Percentiles rank a stretch among this genome's conserved stretches.
phyloP scores from a whole-genome alignment of 2,888 invertebrate species.

The Drosophila siamana region DNA sequence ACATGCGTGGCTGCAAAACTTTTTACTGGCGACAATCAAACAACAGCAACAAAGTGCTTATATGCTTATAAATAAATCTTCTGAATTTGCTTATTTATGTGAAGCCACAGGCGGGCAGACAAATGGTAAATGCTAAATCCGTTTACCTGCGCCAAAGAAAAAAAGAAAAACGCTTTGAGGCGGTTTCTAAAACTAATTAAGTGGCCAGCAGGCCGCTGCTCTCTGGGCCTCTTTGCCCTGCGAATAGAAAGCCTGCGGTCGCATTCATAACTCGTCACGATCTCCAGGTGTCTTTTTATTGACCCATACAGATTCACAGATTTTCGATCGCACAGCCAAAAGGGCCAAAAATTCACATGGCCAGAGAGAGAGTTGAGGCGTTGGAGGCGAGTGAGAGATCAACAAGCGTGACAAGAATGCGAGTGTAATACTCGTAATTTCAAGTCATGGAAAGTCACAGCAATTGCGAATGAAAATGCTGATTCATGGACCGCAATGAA shows the following conservation, averaged over 20 bases:
- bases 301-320: constrained; percentile 6
- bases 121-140: constrained; percentile 57
- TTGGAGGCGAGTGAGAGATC: constrained; percentile 39
- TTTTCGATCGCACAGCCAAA: constrained; percentile 27
- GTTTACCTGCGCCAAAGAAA: constrained; percentile 70
- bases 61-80: constrained; percentile 39
- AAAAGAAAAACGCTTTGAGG: constrained; percentile 18
- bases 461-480: constrained; percentile 52
- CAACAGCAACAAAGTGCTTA: constrained; percentile 2
- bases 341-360: constrained; percentile 38
- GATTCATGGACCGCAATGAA: constrained; percentile 65
- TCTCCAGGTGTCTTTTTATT: constrained; percentile 46
- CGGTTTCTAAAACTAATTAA: constrained; percentile 67
- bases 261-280: constrained; percentile 55
- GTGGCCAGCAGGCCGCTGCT: constrained; percentile 37
- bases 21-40: constrained; percentile 30
- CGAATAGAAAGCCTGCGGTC: constrained; percentile 75
- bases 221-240: constrained; percentile 27
- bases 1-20: constrained; percentile 50
- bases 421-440: constrained; percentile 30
- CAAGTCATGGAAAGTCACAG: constrained; percentile 45
- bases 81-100: constrained; percentile 51
- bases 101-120: constrained; percentile 36
- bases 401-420: constrained; percentile 64
- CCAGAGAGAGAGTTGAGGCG: background rate